Conservation (phyloP, 92 coral and sea anemone genomes). For the Heteractis magnifica region DNA sequence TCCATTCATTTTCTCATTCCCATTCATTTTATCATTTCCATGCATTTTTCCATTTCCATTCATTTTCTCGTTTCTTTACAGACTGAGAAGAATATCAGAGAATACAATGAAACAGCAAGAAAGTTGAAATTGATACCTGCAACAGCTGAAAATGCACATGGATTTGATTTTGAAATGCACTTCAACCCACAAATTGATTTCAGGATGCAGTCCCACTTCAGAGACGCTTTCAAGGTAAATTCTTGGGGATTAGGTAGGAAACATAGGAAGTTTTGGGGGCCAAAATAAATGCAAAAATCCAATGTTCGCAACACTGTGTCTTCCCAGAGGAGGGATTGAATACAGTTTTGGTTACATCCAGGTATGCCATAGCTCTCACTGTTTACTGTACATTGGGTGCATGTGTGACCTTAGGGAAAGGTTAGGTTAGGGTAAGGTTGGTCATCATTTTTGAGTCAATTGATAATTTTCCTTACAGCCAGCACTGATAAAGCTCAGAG, state of each 20-base stretch:
- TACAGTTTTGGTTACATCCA: too few relatives aligned
- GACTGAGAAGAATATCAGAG: conserved; percentile 75
- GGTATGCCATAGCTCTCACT: too few relatives aligned
- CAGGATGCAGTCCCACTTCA: conserved; percentile 59
- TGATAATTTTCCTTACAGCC: conserved; percentile 33
- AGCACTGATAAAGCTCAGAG: conserved; percentile 67
- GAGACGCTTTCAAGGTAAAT: conserved; percentile 68
- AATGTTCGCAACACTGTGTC: too few relatives aligned
- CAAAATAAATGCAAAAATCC: too few relatives aligned
- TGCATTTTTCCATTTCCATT: not conserved
- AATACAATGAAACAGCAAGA: conserved; percentile 87
- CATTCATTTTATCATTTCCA: not conserved
- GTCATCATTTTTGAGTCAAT: too few relatives aligned
- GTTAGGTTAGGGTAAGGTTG: too few relatives aligned
- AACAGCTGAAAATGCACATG: conserved; percentile 89
- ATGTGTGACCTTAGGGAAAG: too few relatives aligned
- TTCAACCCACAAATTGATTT: conserved; percentile 69
- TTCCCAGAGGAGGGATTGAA: too few relatives aligned
- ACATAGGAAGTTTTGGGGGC: too few relatives aligned
- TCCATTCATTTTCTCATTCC: not conserved
- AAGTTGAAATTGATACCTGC: conserved; percentile 79
- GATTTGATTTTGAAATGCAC: conserved; percentile 88
- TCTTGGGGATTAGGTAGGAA: not conserved
- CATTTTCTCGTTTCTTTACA: conserved; percentile 24
- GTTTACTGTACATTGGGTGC: too few relatives aligned